Evolutionary conservation across 2,888 invertebrate genomes (phyloP).

Genomic region (Schizotus pectinicornis): DNA sequence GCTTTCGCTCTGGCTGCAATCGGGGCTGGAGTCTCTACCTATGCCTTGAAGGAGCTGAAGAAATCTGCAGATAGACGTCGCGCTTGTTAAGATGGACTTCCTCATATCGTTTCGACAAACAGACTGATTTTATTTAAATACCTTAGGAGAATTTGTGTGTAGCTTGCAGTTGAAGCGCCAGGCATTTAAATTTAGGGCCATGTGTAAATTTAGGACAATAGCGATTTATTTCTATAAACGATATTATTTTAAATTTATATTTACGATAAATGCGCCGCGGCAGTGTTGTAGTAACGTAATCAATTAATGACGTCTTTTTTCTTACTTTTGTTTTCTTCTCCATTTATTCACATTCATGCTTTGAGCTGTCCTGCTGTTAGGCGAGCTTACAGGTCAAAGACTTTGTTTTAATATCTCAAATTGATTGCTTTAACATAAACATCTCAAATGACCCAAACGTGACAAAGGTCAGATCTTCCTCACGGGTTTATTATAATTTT

Average conservation of each 20-base stretch:
- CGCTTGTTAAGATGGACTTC: slow-evolving; percentile 6
- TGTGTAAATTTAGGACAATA: slow-evolving; percentile 38
- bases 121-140: slow-evolving; percentile 1
- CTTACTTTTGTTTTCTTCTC: too few species aligned
- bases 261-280: slow-evolving; percentile 38
- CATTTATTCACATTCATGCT: too few species aligned
- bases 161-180: slow-evolving; percentile 1
- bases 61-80: slow-evolving; percentile 1
- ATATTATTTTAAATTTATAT: slow-evolving; percentile 54
- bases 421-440: too few species aligned
- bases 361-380: too few species aligned
- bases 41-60: slow-evolving; percentile 53
- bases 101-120: too few species aligned
- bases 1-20: slow-evolving; percentile 54
- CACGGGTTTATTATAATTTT: too few species aligned
- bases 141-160: background rate
- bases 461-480: too few species aligned
- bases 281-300: background rate
- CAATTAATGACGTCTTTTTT: slow-evolving; percentile 4
- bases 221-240: slow-evolving; percentile 47
- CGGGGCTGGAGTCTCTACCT: slow-evolving; percentile 55
- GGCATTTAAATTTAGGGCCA: slow-evolving; percentile 21
- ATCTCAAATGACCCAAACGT: too few species aligned
- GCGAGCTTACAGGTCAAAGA: background rate
- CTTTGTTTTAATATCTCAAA: background rate